These are phyloP conservation scores for Camelus bactrianus DNA, from an alignment of 2,113 vertebrate species.

Conservation along the genomic window DNA sequence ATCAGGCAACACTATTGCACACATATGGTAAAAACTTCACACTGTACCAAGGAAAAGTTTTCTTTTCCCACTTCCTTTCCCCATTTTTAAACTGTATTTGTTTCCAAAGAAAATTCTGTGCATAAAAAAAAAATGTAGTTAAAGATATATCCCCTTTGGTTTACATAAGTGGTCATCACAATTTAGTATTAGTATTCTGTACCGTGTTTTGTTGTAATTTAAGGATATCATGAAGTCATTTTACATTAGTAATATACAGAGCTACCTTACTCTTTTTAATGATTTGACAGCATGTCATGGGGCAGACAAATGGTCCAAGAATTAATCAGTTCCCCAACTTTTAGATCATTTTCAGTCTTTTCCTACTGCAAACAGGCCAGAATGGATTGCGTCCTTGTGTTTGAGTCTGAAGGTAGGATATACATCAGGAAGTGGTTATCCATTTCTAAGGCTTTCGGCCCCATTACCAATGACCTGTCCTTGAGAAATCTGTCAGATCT, in stretches of 20 bases:
- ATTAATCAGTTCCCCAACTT: conserved; percentile 23
- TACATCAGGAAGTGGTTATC: neutral
- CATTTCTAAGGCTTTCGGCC: neutral
- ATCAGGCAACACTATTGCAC: neutral
- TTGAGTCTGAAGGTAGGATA: neutral
- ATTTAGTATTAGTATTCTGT: neutral
- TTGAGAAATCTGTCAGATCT: conserved; percentile 27
- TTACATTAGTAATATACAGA: neutral
- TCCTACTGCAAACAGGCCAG: neutral
- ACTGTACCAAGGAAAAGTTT: neutral
- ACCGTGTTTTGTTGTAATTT: neutral
- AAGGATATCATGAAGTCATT: neutral
- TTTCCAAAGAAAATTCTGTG: conserved; percentile 39
- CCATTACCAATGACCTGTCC: neutral
- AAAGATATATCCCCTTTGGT: neutral
- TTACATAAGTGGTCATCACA: neutral
- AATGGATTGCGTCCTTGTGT: neutral
- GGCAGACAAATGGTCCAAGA: neutral
- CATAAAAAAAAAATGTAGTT: neutral
- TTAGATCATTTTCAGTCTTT: neutral
- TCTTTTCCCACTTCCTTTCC: neutral
- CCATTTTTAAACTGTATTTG: neutral
- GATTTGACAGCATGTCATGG: neutral
- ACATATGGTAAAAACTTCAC: neutral
- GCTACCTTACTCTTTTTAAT: neutral